phyloP scores from a whole-genome alignment of 2,113 vertebrate genomes.

The Nymphicus hollandicus region DNA sequence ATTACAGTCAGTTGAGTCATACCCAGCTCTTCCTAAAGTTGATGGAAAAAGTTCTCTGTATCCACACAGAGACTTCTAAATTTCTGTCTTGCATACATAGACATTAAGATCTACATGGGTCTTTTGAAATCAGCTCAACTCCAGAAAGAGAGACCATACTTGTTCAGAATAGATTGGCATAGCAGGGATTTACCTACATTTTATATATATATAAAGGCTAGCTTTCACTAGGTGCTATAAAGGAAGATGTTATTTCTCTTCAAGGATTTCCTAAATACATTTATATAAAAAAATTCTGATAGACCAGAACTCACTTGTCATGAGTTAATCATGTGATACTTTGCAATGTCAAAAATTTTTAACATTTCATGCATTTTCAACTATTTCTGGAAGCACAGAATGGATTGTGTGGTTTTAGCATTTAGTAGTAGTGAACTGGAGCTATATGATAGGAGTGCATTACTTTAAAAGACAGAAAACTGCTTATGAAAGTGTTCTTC shows the following conservation, averaged over 20 bases:
- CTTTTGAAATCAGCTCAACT: background rate
- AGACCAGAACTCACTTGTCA: background rate
- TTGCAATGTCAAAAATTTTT: background rate
- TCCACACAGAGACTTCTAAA: background rate
- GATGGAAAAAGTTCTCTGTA: background rate
- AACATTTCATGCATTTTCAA: background rate
- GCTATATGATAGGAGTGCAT: background rate
- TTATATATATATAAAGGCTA: background rate
- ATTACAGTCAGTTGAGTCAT: background rate
- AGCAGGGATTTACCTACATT: background rate
- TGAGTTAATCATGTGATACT: background rate
- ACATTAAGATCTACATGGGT: background rate
- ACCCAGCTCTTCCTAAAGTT: background rate
- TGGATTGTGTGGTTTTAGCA: background rate
- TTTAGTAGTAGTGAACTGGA: background rate
- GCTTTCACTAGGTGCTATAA: background rate
- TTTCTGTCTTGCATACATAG: background rate
- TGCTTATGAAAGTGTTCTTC: background rate
- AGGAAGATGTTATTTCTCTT: background rate
- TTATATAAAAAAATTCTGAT: background rate
- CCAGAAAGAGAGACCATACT: background rate
- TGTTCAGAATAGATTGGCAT: background rate
- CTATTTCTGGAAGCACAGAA: background rate
- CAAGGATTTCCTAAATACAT: background rate
- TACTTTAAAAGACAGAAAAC: background rate